Evolutionary conservation across 2,888 invertebrate genomes (phyloP).

Genomic region (Tiphia femorata): DNA sequence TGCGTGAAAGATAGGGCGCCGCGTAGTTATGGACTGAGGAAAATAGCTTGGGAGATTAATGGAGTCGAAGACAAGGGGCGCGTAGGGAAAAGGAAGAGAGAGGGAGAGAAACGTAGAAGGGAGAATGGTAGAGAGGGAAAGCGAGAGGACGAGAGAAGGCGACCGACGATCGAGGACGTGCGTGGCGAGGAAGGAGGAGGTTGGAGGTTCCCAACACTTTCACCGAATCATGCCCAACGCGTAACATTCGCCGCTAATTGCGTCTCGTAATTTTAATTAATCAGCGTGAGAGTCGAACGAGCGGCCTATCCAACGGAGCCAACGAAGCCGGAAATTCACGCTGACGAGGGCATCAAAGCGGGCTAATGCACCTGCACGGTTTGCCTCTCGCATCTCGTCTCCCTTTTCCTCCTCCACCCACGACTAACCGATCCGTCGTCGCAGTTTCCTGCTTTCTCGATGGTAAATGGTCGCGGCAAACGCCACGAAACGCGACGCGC

Average conservation of each 20-base stretch:
- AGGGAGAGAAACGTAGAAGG: neutral
- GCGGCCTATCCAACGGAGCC: too few relatives aligned
- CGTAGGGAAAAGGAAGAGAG: too few relatives aligned
- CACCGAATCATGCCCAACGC: conserved; percentile 45
- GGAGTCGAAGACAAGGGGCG: conserved; percentile 8
- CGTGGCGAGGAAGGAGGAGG: too few relatives aligned
- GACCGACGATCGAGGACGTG: conserved; percentile 6
- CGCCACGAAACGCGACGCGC: too few relatives aligned
- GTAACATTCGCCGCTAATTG: conserved; percentile 44
- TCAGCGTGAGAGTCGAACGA: conserved; percentile 19
- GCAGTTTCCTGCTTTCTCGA: too few relatives aligned
- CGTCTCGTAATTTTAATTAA: conserved; percentile 44
- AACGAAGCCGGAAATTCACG: conserved; percentile 28
- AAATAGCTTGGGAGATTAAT: conserved; percentile 23
- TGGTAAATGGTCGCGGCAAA: too few relatives aligned
- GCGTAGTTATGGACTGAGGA: conserved; percentile 4
- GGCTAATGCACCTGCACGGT: too few relatives aligned
- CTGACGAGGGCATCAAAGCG: too few relatives aligned
- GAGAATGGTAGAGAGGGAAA: conserved; percentile 4
- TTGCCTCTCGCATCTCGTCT: too few relatives aligned
- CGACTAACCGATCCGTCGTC: too few relatives aligned
- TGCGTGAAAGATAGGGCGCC: conserved; percentile 23
- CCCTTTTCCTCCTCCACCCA: too few relatives aligned
- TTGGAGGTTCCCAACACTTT: conserved; percentile 48
- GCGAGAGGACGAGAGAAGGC: neutral